phyloP scores from a whole-genome alignment of 2,113 vertebrate genomes.

The Solea solea region DNA sequence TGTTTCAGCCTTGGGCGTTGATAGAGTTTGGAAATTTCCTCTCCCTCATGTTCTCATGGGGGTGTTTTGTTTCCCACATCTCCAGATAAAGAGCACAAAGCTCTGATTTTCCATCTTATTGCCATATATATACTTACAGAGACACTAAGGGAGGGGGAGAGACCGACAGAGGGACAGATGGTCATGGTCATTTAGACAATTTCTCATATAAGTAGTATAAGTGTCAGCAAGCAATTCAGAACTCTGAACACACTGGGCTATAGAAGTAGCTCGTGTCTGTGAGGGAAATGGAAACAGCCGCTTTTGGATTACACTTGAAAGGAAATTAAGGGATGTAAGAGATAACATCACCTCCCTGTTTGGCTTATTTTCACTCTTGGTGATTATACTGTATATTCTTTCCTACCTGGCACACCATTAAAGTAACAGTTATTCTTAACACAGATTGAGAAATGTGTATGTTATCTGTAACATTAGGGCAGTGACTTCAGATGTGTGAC shows the following conservation, averaged over 20 bases:
- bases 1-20: constrained; percentile 6
- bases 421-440: constrained; percentile 16
- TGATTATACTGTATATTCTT: constrained; percentile 30
- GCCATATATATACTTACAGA: constrained; percentile 64
- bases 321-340: constrained; percentile 54
- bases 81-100: constrained; percentile 32
- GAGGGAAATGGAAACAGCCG: constrained; percentile 29
- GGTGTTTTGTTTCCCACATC: constrained; percentile 24
- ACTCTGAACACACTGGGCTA: constrained; percentile 28
- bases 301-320: constrained; percentile 33
- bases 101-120: constrained; percentile 52
- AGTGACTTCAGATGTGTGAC: constrained; percentile 29
- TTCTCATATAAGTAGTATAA: constrained; percentile 42
- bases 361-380: constrained; percentile 25
- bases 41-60: constrained; percentile 29
- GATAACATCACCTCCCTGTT: constrained; percentile 26
- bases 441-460: constrained; percentile 32
- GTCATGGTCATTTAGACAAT: constrained; percentile 51
- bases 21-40: constrained; percentile 30
- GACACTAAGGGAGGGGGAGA: constrained; percentile 41
- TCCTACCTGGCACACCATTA: constrained; percentile 12
- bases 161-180: constrained; percentile 37
- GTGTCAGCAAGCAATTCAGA: constrained; percentile 43
- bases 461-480: constrained; percentile 31
- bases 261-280: constrained; percentile 11